These are phyloP conservation scores for Mormyrus hasselquistii DNA, from an alignment of 2,797 vertebrate genomes.

Conservation along the genomic window DNA sequence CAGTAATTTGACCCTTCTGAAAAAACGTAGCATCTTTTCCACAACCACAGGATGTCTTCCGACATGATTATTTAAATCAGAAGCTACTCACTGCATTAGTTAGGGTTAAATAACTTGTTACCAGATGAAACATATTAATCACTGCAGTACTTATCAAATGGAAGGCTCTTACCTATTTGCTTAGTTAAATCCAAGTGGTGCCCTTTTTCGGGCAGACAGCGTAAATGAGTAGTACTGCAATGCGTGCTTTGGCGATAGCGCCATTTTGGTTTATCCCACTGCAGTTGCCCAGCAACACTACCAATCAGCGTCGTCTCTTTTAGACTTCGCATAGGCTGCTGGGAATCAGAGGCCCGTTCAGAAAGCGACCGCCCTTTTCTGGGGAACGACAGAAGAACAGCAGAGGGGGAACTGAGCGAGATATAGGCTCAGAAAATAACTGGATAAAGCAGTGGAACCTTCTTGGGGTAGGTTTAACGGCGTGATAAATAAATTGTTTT, in stretches of 20 bases:
- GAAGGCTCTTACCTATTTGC: background rate
- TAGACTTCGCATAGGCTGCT: slow-evolving; percentile 52
- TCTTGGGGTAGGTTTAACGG: slow-evolving; percentile 48
- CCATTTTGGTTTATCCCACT: slow-evolving; percentile 13
- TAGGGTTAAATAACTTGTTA: background rate
- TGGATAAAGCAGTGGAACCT: slow-evolving; percentile 34
- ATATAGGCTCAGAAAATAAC: slow-evolving; percentile 44
- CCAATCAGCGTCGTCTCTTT: slow-evolving; percentile 45
- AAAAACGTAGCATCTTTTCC: background rate
- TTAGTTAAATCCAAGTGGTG: background rate
- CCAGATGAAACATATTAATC: background rate
- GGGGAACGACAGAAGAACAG: slow-evolving; percentile 56
- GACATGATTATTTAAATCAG: background rate
- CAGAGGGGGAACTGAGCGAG: slow-evolving; percentile 47
- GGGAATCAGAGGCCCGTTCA: slow-evolving; percentile 65
- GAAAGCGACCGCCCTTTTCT: slow-evolving; percentile 66
- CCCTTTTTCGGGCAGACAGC: background rate
- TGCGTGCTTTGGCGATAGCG: background rate
- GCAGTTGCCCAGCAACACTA: slow-evolving; percentile 27
- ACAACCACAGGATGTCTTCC: background rate
- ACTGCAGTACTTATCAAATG: background rate
- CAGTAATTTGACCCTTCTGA: background rate
- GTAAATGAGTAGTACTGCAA: background rate
- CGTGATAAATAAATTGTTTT: slow-evolving; percentile 19
- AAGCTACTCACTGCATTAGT: background rate